A percentile compares a stretch with the other conserved stretches of the same genome.
phyloP scores from a whole-genome alignment of 2,113 vertebrate genomes.

The Glaucomys volans region DNA sequence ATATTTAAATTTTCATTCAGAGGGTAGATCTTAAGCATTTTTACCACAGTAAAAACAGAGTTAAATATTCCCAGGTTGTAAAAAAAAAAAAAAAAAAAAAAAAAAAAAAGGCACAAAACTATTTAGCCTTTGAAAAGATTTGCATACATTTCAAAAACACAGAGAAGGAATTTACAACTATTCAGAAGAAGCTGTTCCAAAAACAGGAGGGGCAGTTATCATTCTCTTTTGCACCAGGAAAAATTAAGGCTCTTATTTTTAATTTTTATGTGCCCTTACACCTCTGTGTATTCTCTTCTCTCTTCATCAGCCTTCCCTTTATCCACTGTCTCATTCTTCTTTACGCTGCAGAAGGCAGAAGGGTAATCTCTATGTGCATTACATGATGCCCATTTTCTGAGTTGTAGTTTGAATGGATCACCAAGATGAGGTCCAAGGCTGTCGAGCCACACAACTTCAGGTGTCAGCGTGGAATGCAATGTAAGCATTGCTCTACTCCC shows the following conservation, averaged over 20 bases:
- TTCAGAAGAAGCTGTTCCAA: neutral
- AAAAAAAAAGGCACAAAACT: neutral
- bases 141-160: neutral
- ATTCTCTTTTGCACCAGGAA: neutral
- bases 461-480: neutral
- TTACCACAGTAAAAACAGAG: neutral
- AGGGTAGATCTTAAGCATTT: too few relatives aligned
- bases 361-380: neutral
- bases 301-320: neutral
- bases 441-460: neutral
- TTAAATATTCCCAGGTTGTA: neutral
- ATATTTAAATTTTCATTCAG: neutral
- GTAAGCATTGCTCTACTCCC: neutral
- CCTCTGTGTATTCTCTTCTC: neutral
- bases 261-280: neutral
- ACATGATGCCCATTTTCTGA: neutral
- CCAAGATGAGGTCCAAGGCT: neutral
- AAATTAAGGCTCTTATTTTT: neutral
- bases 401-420: neutral
- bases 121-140: neutral
- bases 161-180: neutral
- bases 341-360: neutral
- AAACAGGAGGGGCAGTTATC: neutral
- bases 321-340: neutral
- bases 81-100: neutral